Base-by-base conservation (phyloP, 2,888 invertebrate species). In the Cabera pusaria region DNA sequence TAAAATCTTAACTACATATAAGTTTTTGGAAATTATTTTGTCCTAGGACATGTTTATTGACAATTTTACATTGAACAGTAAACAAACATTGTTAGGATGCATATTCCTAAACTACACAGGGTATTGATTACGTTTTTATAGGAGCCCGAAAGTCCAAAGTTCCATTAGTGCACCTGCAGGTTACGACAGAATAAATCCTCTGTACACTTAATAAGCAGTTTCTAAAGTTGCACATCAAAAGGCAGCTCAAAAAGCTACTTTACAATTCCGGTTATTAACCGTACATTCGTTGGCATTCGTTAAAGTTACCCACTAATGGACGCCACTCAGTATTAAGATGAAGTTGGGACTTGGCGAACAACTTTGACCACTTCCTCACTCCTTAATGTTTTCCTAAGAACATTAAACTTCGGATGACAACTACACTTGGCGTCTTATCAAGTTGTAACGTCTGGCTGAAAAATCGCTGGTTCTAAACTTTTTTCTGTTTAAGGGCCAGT, bases 261-360 rank as follows among this genome's bases (percentile, higher is more conserved):
- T 39, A 31, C 35, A 29, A 27, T 38, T 38, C 29, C 31, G 20
- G 36, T 28, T 38, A 35, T 33, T 43, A 45, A 35, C 42, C 44
- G 35, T 34, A 34, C 17, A 31, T 17, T 44, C 33, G 40, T 49
- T 40, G 45, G 45, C 27, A 49, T 36, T 55, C 44, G 54, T 63
- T 56, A 60, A 67, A 72, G 61, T 66, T 59, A 64, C 59, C 9
- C 68, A 59, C 72, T 80, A 79, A 80, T 82, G 74, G 77, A 77
- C 54, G 70, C 54, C 69, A 66, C 72, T 66, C 61, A 61, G 64
- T 55, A 66, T 73, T 70, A 76, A 70, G 69, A 69, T 59, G 57
- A 69, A 78, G 69, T 72, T 72, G 56, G 46, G 55, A 63, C 64
- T 70, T 66, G 52, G 58, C 49, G 56, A 48, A 59, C 63, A 73